Base-by-base conservation (phyloP, 64 coral and sea anemone genomes). In the Montipora cactus region DNA sequence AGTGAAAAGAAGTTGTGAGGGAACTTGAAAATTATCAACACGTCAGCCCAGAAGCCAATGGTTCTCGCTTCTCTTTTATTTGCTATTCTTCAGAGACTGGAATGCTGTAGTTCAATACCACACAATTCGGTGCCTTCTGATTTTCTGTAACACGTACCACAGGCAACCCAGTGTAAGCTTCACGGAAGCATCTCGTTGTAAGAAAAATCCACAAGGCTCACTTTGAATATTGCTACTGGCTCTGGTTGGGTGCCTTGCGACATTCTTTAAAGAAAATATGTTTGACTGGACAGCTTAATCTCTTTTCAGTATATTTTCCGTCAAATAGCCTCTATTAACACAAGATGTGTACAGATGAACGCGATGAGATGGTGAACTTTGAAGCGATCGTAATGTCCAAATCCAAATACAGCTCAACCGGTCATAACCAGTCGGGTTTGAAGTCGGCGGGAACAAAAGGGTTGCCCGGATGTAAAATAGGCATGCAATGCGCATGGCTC, bases 141-240 rank as follows among this genome's bases (percentile, higher is more conserved):
- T n/a, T n/a, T n/a, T n/a, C n/a, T n/a, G n/a, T n/a, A n/a, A n/a
- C n/a, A n/a, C n/a, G n/a, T n/a, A n/a, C n/a, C n/a, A n/a, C n/a
- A n/a, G n/a, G n/a, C n/a, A n/a, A n/a, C n/a, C n/a, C n/a, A n/a
- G n/a, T n/a, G n/a, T n/a, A n/a, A n/a, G n/a, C n/a, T n/a, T n/a
- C n/a, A n/a, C n/a, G n/a, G n/a, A n/a, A n/a, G n/a, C n/a, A n/a
- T n/a, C n/a, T n/a, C n/a, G n/a, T n/a, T 12, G 14, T 46, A 4
- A 12, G 19, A 61, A 91, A 69, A 16, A 52, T 49, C 15, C 47
- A 57, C 6, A 37, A 15, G 52, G 51, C 90, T 67, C 46, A 97
- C 95, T 78, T 97, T 97, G 37, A 97, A 97, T 57, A 83, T 97
- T 20, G 95, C 95, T 74, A 97, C 95, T 67, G 88, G 92, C 5